Base-by-base conservation (phyloP, 2,113 vertebrate species). In the Trochalopteron elliotii region DNA sequence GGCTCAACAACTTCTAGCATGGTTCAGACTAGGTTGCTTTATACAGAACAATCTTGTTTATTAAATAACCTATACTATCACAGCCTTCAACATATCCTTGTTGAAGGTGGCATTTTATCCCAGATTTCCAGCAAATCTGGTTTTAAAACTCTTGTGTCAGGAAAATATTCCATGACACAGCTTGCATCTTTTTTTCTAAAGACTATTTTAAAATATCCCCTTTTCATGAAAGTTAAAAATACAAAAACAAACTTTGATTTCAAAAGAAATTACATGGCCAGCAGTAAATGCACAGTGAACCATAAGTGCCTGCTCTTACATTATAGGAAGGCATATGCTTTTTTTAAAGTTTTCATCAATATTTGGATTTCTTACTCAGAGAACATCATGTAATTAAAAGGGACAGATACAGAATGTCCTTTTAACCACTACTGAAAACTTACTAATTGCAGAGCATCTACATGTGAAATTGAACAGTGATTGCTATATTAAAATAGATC, bases 201-300 rank as follows among this genome's bases (percentile, higher is more conserved):
- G 91, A 87, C 89, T 97, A 89, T 94, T 96, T 97, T 80, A 97
- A 97, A 98, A 98, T 90, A 97, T 97, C 96, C 84, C 95, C 98
- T 97, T 98, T 98, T 96, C 97, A 97, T 98, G 97, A 98, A 98
- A 97, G 88, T 97, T 97, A 97, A 97, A 97, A 93, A 96, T 94
- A 95, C 97, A 96, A 97, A 98, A 98, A 95, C 67, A 97, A 97
- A 97, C 92, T 95, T 78, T 94, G 90, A 94, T 97, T 97, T 98
- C 91, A 92, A 96, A 97, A 97, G 95, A 98, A 97, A 97, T 97
- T 96, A 97, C 97, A 95, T 92, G 97, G 95, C 96, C 96, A 97
- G 97, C 98, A 98, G 97, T 97, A 98, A 98, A 98, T 92, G 97
- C 97, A 98, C 98, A 98, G 92, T 91, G 94, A 98, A 95, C 75